phyloP scores from a whole-genome alignment of 2,888 invertebrate species.

The Carabus problematicus region DNA sequence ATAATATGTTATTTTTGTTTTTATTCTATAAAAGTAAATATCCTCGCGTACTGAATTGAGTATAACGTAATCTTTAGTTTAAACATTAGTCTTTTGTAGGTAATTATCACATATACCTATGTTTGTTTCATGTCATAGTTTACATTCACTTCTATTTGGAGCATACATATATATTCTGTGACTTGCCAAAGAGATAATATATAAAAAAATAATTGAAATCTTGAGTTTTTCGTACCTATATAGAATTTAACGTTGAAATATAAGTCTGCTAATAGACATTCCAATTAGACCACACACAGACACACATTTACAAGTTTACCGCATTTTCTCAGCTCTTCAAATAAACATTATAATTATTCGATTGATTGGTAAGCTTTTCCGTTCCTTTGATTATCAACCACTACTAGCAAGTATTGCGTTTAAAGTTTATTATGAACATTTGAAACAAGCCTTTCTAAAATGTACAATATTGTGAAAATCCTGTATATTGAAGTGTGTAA shows the following conservation, averaged over 20 bases:
- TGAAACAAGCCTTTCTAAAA: constrained; percentile 26
- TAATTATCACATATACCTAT: background rate
- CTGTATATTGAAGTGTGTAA: constrained; percentile 34
- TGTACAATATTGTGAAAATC: constrained; percentile 27
- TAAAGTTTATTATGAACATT: background rate
- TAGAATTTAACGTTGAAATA: background rate
- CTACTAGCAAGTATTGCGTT: background rate
- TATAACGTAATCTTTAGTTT: constrained; percentile 13
- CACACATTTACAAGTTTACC: background rate
- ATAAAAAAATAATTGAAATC: too few species aligned
- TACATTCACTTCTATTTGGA: constrained; percentile 11
- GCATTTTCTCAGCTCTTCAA: background rate
- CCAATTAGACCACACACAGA: constrained; percentile 16
- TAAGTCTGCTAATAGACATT: constrained; percentile 35
- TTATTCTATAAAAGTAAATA: background rate
- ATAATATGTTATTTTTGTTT: background rate
- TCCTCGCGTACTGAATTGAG: background rate
- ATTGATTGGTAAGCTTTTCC: background rate
- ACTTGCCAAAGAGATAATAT: constrained; percentile 21
- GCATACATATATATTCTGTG: constrained; percentile 5
- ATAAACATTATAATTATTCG: constrained; percentile 3
- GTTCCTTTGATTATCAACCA: background rate
- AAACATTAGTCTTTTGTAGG: constrained; percentile 4
- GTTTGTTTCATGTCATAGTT: constrained; percentile 1
- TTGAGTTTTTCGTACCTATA: too few species aligned